Conservation (phyloP, 2,888 invertebrate species). For the Xylota sylvarum region DNA sequence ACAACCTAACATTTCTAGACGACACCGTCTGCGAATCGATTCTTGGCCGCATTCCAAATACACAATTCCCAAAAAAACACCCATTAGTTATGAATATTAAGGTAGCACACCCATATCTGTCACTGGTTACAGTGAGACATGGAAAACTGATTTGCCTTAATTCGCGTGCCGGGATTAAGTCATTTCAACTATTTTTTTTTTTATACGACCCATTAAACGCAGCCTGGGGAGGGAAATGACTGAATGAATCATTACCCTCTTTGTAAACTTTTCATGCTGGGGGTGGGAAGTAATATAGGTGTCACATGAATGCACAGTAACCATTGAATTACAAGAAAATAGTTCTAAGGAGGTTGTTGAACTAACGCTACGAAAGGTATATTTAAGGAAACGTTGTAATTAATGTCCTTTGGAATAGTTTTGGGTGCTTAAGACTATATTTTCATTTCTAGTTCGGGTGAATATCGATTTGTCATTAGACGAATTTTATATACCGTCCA, state of each 20-base stretch:
- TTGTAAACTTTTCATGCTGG: neutral
- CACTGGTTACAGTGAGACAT: neutral
- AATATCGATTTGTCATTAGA: too few relatives aligned
- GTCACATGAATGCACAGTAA: slow-evolving; percentile 20
- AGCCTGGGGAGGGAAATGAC: neutral
- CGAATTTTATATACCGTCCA: too few relatives aligned
- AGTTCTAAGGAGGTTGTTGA: slow-evolving; percentile 6
- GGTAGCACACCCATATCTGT: neutral
- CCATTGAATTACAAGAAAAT: neutral
- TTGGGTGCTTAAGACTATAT: neutral
- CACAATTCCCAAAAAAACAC: neutral
- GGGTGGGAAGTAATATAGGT: neutral
- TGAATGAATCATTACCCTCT: slow-evolving; percentile 20
- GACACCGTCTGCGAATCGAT: neutral
- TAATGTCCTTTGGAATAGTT: neutral
- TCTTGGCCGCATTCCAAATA: neutral
- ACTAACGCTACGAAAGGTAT: neutral
- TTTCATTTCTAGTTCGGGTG: neutral
- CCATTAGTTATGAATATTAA: neutral
- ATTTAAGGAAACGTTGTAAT: neutral
- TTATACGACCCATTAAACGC: neutral
- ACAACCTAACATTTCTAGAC: slow-evolving; percentile 1
- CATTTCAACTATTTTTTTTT: slow-evolving; percentile 8
- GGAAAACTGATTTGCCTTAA: neutral
- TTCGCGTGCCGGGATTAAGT: slow-evolving; percentile 39